Base-by-base conservation (phyloP, 2,888 invertebrate genomes). In the Elysia crispata region DNA sequence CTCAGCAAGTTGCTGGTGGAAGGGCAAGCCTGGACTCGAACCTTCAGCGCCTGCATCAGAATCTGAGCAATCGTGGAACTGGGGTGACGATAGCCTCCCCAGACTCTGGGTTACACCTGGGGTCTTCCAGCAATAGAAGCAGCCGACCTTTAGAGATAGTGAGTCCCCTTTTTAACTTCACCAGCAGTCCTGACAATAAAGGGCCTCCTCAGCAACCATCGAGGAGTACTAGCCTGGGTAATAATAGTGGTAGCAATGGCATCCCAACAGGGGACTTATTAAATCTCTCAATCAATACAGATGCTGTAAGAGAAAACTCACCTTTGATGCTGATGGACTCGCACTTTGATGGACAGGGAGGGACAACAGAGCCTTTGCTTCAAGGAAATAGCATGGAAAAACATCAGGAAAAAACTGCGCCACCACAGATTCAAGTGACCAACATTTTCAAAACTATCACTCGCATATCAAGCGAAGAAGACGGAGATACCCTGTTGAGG, bases 101-200 rank as follows among this genome's bases (percentile, higher is more conserved):
- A 30, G 79, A 79, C 66, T 79, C 79, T 15, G 79, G 79, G 54
- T 41, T 79, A 23, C 79, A 73, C 13, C 72, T 72, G n/a, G n/a
- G 20, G 49, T 50, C 73, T 8, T 79, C 79, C 54, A 57, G 70
- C 31, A 77, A 67, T 70, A 82, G 74, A 28, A 80, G 72, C 64
- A 82, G 78, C 49, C 82, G 80, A 25, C 76, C 76, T 20, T 57
- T 82, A 31, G 82, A 82, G 66, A 78, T 76, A n/a, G 77, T 75
- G 23, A 76, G 76, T 60, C 81, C 79, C 20, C 30, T 81, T 18
- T 74, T 77, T 23, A 54, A 67, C 6, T 23, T 30, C 0, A n/a
- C 64, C 6, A 23, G n/a, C 15, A 18, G n/a, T 20, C 60, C 60
- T 3, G n/a, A 60, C 15, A 60, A 6, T 6, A 60, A 60, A 23